Conservation (phyloP, 35 echinoderm and acorn worm genomes). For the Ophiothrix spiculata region DNA sequence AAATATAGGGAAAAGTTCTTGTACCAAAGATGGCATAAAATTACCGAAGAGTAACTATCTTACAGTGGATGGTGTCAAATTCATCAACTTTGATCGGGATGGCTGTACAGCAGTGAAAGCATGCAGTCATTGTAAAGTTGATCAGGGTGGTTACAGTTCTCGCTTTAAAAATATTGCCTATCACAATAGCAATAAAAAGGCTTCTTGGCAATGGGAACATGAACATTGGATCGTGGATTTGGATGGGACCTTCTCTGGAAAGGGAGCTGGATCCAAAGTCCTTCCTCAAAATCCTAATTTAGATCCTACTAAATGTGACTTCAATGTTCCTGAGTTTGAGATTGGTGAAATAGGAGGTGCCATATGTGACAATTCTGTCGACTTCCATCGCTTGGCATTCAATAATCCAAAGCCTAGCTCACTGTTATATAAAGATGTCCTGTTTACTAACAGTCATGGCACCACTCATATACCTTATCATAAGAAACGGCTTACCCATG, state of each 20-base stretch:
- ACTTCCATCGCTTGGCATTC: conserved; percentile 78
- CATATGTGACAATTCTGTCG: conserved; percentile 67
- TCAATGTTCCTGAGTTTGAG: neutral
- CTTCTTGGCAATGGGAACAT: conserved; percentile 85
- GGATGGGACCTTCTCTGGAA: conserved; percentile 80
- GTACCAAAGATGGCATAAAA: conserved; percentile 65
- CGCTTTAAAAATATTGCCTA: conserved; percentile 75
- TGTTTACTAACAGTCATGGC: conserved; percentile 70
- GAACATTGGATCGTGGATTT: conserved; percentile 80
- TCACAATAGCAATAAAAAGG: conserved; percentile 78
- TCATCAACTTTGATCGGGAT: conserved; percentile 90
- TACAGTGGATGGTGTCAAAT: conserved; percentile 80
- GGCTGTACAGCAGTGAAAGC: conserved; percentile 58
- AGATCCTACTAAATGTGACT: conserved; percentile 51
- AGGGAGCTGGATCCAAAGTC: conserved; percentile 37
- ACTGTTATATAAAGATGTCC: conserved; percentile 63
- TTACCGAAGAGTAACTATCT: conserved; percentile 62
- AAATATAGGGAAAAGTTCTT: neutral
- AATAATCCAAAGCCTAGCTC: conserved; percentile 62
- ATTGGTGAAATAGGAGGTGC: conserved; percentile 42
- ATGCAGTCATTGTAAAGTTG: conserved; percentile 78
- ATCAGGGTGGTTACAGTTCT: conserved; percentile 74
- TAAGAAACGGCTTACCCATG: conserved; percentile 86
- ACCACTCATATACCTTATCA: conserved; percentile 46
- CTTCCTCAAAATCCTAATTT: conserved; percentile 55